These are phyloP conservation scores for Magallana nippona DNA, from an alignment of 2,888 invertebrate species.

Conservation along the genomic window DNA sequence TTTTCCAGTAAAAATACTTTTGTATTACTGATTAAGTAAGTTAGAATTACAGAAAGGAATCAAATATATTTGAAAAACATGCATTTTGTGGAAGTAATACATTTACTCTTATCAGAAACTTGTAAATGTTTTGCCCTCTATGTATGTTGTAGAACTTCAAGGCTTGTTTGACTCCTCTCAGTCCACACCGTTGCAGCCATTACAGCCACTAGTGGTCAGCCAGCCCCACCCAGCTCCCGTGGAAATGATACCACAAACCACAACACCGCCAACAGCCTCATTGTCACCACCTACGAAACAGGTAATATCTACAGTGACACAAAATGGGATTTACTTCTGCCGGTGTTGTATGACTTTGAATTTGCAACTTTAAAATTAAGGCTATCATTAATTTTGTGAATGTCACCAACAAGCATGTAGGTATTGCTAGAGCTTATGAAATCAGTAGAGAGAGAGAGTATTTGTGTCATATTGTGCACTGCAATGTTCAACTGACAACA, in stretches of 20 bases:
- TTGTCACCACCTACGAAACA: slow-evolving; percentile 4
- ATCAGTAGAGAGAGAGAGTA: no score
- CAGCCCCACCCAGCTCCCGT: background rate
- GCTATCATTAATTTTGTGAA: background rate
- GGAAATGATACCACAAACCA: background rate
- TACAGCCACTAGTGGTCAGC: background rate
- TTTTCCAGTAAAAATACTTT: background rate
- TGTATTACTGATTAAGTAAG: background rate
- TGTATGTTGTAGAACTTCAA: background rate
- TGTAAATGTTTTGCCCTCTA: background rate
- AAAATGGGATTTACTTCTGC: background rate
- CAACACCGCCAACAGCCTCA: background rate
- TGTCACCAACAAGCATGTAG: no score
- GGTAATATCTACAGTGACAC: background rate
- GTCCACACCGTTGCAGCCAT: background rate
- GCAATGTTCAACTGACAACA: no score
- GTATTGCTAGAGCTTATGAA: no score
- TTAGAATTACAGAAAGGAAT: background rate
- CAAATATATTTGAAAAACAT: background rate
- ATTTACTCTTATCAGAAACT: no score
- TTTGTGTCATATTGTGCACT: no score
- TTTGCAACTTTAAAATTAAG: background rate
- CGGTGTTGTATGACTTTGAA: no score
- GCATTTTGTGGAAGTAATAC: background rate
- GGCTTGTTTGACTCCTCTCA: slow-evolving; percentile 15